These are phyloP conservation scores for Notolepis coatsorum DNA, from an alignment of 2,797 vertebrate species.

Conservation along the genomic window DNA sequence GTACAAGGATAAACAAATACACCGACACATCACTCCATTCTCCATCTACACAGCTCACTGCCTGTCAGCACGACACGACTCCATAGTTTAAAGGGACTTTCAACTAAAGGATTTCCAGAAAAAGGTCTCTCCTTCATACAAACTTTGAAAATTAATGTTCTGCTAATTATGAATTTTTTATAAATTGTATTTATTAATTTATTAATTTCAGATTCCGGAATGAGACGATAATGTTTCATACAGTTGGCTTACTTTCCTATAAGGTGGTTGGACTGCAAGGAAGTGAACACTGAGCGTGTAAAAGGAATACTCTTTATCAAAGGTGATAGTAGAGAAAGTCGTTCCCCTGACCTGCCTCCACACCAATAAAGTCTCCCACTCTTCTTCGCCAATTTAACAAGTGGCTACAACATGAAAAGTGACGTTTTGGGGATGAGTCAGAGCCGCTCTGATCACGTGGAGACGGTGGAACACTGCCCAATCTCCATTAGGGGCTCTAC, in stretches of 20 bases:
- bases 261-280: conserved; percentile 5
- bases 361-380: conserved; percentile 43
- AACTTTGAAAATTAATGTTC: too few species aligned
- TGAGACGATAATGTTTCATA: too few species aligned
- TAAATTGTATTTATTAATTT: too few species aligned
- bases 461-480: conserved; percentile 34
- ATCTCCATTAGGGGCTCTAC: conserved; percentile 54
- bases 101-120: too few species aligned
- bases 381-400: conserved; percentile 26
- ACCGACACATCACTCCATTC: conserved; percentile 16
- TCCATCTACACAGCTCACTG: conserved; percentile 6
- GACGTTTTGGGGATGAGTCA: conserved; percentile 61
- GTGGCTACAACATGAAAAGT: conserved; percentile 26
- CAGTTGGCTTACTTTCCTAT: neutral
- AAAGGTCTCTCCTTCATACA: neutral
- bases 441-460: neutral
- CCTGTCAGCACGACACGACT: too few species aligned
- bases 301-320: conserved; percentile 54
- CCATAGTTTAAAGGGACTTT: too few species aligned
- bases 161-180: too few species aligned
- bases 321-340: conserved; percentile 38
- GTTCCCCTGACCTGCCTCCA: conserved; percentile 15
- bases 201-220: too few species aligned
- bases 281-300: conserved; percentile 30
- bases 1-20: conserved; percentile 26